These are phyloP conservation scores for Penaeus japonicus DNA, from an alignment of 1,140 invertebrate genomes.

Conservation along the genomic window DNA sequence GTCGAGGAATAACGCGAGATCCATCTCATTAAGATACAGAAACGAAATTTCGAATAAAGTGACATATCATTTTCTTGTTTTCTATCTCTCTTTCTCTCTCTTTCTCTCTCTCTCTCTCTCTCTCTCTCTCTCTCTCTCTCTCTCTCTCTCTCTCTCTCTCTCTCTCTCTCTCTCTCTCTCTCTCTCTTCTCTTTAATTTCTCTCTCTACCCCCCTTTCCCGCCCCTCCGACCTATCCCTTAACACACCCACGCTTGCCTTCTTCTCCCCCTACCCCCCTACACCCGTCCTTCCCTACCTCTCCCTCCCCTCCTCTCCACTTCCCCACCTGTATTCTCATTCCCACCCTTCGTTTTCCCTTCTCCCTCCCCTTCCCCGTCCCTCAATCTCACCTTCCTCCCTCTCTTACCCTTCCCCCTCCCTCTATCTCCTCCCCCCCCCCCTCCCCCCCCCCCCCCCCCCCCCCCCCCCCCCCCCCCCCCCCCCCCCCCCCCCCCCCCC, in stretches of 20 bases:
- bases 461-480: neutral
- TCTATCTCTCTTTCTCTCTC: neutral
- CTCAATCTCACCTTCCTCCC: too few species aligned
- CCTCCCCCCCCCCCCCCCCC: neutral
- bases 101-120: neutral
- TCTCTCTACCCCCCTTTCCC: neutral
- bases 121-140: neutral
- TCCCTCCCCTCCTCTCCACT: too few species aligned
- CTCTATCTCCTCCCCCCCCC: neutral
- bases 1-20: too few species aligned
- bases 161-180: neutral
- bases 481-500: neutral
- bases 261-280: neutral
- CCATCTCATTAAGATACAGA: too few species aligned
- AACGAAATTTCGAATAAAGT: too few species aligned
- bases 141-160: neutral
- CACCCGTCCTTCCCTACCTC: neutral
- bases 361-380: neutral
- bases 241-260: neutral
- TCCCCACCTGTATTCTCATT: too few species aligned
- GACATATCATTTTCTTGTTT: neutral
- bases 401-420: neutral
- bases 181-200: neutral
- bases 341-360: neutral
- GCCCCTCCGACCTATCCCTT: neutral